Percentiles rank a stretch among this genome's conserved stretches.
These are phyloP conservation scores for Podarcis lilfordi DNA, from an alignment of 2,797 vertebrate genomes.

Conservation along the genomic window DNA sequence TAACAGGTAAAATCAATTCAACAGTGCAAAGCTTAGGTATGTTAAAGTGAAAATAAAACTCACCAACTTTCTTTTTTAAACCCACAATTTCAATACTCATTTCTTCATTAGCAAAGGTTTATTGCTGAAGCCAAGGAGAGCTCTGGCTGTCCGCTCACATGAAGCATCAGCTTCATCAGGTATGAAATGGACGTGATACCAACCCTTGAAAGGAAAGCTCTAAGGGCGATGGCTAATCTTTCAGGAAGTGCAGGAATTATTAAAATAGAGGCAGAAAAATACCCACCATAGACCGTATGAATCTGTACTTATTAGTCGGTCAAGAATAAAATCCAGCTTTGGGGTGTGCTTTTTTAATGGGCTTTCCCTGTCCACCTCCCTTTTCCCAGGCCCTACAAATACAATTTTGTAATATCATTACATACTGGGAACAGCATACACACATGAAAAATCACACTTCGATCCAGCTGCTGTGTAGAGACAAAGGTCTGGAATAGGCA, in stretches of 20 bases:
- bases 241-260: slow-evolving; percentile 32
- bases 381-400: neutral
- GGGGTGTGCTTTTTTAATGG: slow-evolving; percentile 2
- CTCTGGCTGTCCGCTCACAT: slow-evolving; percentile 28
- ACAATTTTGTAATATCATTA: neutral
- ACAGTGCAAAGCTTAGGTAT: slow-evolving; percentile 6
- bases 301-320: slow-evolving; percentile 21
- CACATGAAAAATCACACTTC: slow-evolving; percentile 43
- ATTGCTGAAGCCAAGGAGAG: slow-evolving; percentile 20
- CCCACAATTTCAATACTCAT: slow-evolving; percentile 18
- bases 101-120: slow-evolving; percentile 39
- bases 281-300: neutral
- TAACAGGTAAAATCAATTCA: neutral
- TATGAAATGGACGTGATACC: slow-evolving; percentile 48
- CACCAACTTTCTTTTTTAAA: neutral
- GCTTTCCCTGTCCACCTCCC: neutral
- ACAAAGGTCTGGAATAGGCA: slow-evolving; percentile 63
- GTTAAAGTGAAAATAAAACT: neutral
- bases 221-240: slow-evolving; percentile 22
- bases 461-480: slow-evolving; percentile 45
- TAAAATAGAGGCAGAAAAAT: slow-evolving; percentile 43
- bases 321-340: slow-evolving; percentile 19
- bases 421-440: slow-evolving; percentile 36
- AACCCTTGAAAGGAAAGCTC: slow-evolving; percentile 11
- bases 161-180: slow-evolving; percentile 40